Base-by-base conservation (phyloP, 2,888 invertebrate species). In the Cephus pygmeus region DNA sequence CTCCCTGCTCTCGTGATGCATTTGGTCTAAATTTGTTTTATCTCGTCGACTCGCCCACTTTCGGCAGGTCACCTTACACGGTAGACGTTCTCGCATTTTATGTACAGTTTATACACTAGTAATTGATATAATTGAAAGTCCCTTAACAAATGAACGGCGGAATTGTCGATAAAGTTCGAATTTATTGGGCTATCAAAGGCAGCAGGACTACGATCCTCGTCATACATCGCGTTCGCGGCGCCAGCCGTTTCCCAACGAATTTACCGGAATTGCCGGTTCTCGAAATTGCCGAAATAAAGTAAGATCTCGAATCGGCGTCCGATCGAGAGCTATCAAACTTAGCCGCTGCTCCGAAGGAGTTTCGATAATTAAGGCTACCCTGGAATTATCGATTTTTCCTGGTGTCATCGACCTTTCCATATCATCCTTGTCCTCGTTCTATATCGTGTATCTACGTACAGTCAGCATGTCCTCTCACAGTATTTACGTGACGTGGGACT, bases 71-170 rank as follows among this genome's bases (percentile, higher is more conserved):
- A 23, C 30, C 30, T 9, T 56, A 9, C 2, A 9, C 1, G 23
- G 23, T 23, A 56, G 56, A 34, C 71, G 71, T 15, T 30, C 34
- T 71, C 34, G 31, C 71, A 11, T 23, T 69, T 56, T 81, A 81
- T 81, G 79, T 81, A 81, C 79, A 81, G 75, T 81, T 80, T 81
- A 76, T 81, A 81, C 81, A 81, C 75, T 80, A 79, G 78, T 80
- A 81, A 81, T 78, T 80, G 76, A 81, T 81, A 77, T 78, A 71
- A 73, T 79, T 69, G 35, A 30, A 76, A 56, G 75, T 12, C 69
- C 36, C 36, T 35, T 34, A 34, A 30, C 30, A 34, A 34, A 73
- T 56, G n/a, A 36, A 34, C 69, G 56, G 56, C 23, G 56, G 23
- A 56, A 23, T 56, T 23, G 23, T 23, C 56, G 56, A 56, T 56